Evolutionary conservation across 2,888 invertebrate species (phyloP).

Genomic region (Leucania comma): DNA sequence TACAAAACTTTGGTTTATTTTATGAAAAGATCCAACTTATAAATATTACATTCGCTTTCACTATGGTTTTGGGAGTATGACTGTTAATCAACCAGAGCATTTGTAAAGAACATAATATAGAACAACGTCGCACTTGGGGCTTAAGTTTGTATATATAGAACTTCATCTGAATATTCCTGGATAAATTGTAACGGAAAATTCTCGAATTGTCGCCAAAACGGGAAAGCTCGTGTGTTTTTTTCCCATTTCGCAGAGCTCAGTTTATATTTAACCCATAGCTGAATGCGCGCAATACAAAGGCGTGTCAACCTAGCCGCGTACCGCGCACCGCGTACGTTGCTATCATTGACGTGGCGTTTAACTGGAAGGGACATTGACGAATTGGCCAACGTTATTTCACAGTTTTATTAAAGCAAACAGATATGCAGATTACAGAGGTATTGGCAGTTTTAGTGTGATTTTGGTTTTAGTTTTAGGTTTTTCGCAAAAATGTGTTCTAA

Average conservation of each 20-base stretch:
- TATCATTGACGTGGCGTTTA: constrained; percentile 51
- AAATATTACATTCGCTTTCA: constrained; percentile 22
- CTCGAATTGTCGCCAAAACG: constrained; percentile 66
- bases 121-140: constrained; percentile 8
- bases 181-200: constrained; percentile 60
- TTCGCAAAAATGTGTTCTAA: background rate
- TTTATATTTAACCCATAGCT: constrained; percentile 84
- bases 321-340: constrained; percentile 62
- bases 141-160: constrained; percentile 34
- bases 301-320: constrained; percentile 76
- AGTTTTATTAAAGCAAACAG: constrained; percentile 23
- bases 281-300: constrained; percentile 83
- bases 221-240: constrained; percentile 65
- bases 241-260: constrained; percentile 73
- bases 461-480: background rate
- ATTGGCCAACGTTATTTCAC: constrained; percentile 27
- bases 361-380: constrained; percentile 61
- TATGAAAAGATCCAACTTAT: background rate
- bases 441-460: background rate
- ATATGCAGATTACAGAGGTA: background rate
- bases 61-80: constrained; percentile 25
- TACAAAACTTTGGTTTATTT: constrained; percentile 16
- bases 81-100: constrained; percentile 35
- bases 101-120: constrained; percentile 14
- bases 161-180: constrained; percentile 53